phyloP scores from a whole-genome alignment of 2,797 vertebrate species.

The Myotis vivesi region DNA sequence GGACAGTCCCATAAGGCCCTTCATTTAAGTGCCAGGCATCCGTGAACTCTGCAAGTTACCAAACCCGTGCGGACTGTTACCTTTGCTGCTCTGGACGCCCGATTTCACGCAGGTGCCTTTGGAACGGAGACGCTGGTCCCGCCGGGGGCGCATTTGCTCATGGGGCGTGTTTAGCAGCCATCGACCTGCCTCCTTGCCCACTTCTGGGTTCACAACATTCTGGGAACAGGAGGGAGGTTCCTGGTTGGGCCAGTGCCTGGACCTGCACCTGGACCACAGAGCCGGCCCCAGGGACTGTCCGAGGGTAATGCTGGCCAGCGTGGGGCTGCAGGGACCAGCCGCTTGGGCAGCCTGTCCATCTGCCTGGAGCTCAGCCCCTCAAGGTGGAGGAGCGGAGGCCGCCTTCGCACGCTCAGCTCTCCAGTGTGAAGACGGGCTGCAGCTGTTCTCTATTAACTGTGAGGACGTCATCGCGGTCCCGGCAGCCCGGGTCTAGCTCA shows the following conservation, averaged over 20 bases:
- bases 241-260: not conserved
- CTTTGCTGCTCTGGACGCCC: not conserved
- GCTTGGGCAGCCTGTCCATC: not conserved
- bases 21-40: not conserved
- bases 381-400: not conserved
- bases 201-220: not conserved
- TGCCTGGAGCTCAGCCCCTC: not conserved
- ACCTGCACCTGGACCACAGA: not conserved
- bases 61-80: conserved; percentile 14
- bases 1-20: not conserved
- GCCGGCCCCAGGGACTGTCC: not conserved
- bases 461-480: not conserved
- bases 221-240: not conserved
- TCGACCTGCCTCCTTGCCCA: accelerated
- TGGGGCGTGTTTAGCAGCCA: not conserved
- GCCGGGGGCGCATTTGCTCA: accelerated
- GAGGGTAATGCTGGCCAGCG: not conserved
- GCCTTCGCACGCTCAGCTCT: too few species aligned
- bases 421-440: too few species aligned
- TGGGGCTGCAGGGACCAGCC: not conserved
- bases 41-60: conserved; percentile 40
- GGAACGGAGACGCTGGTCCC: not conserved
- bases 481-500: not conserved
- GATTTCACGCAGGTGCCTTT: not conserved
- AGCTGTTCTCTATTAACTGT: not conserved